Base-by-base conservation (phyloP, 1,140 invertebrate species). In the Melanaphis sacchari region DNA sequence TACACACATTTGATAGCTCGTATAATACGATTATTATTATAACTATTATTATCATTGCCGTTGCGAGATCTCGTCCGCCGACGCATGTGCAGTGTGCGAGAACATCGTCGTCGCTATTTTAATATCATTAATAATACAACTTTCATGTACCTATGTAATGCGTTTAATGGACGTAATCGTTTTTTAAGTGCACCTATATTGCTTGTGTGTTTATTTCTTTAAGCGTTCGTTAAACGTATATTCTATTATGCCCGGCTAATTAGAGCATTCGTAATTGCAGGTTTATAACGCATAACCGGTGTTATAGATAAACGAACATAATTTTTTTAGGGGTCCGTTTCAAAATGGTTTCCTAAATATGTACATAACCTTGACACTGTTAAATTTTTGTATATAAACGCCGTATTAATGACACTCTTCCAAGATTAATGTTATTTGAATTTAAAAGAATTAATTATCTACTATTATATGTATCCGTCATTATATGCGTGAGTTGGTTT, bases 151-250 rank as follows among this genome's bases (percentile, higher is more conserved):
- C 59, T 76, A n/a, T n/a, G n/a, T 24, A 54, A 40, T n/a, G 87
- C 43, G 22, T 89, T 36, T 66, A 41, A 90, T 41, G 26, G 41
- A 90, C 52, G 89, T 90, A 90, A 90, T 90, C 52, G 89, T n/a
- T 90, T 90, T 90, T 90, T 90, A 90, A 90, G 89, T 66, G 89
- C 54, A 31, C 36, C 88, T 26, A 54, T 15, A 36, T 88, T 31
- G 7, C 26, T 22, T 8, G 88, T 54, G 36, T 38, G 88, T 89
- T 89, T 52, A 54, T 89, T 52, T 89, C 46, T 89, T 89, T 54
- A 89, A 89, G 46, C 88, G 49, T 89, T 3, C 88, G 88, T 89
- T 89, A 89, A 89, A 89, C 88, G 87, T 36, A 52, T 54, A 89
- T 38, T 54, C 49, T 54, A 54, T 89, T 54, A 52, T 36, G 46